Percentiles rank a stretch among this genome's conserved stretches.
phyloP scores from a whole-genome alignment of 1,140 invertebrate genomes.

The Drosophila erecta region DNA sequence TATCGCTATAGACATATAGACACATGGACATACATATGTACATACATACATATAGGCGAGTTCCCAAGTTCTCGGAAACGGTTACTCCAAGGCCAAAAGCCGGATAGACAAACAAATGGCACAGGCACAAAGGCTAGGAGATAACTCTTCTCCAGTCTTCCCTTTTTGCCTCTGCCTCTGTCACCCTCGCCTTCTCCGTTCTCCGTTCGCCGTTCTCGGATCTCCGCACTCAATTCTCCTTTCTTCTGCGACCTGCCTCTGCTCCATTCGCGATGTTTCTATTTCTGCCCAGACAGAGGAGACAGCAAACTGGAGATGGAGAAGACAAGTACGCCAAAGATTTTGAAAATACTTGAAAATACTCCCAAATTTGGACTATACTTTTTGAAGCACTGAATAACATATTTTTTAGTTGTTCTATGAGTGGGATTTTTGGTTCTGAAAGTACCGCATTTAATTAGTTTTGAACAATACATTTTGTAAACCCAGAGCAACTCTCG shows the following conservation, averaged over 20 bases:
- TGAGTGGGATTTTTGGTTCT: no score
- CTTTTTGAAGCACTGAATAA: no score
- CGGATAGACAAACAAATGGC: conserved; percentile 50
- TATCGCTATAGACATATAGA: conserved; percentile 37
- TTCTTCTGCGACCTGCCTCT: neutral
- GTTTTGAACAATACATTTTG: no score
- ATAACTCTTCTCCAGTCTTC: conserved; percentile 13
- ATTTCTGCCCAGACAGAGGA: conserved; percentile 29
- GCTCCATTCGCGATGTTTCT: conserved; percentile 44
- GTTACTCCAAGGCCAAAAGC: conserved; percentile 72
- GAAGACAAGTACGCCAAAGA: neutral
- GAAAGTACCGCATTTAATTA: no score
- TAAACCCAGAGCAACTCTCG: neutral
- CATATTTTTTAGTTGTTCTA: no score
- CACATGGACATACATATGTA: neutral
- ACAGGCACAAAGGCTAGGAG: conserved; percentile 31
- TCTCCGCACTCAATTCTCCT: neutral
- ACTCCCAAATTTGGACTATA: no score
- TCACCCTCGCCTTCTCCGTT: neutral
- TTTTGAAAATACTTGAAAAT: no score
- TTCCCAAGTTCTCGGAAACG: conserved; percentile 71
- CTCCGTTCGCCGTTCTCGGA: neutral
- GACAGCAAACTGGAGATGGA: neutral
- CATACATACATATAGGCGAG: neutral
- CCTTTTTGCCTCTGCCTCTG: neutral